Conservation (phyloP, 2,113 vertebrate genomes). For the Hoplias malabaricus region DNA sequence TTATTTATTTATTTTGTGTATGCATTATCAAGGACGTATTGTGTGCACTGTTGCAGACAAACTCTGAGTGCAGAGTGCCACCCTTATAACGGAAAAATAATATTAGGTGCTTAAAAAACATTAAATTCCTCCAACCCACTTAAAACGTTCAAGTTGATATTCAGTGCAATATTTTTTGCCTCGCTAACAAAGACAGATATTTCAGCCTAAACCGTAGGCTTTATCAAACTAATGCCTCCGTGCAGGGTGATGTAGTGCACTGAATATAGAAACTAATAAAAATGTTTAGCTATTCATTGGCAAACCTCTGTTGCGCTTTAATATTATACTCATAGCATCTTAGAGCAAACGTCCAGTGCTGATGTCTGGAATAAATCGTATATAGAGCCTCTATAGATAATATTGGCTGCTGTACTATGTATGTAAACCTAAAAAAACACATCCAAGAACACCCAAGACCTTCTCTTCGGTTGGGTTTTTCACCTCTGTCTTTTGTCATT, state of each 20-base stretch:
- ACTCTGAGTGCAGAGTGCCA: not conserved
- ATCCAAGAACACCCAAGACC: not conserved
- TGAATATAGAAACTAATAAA: not conserved
- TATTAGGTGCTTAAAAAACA: not conserved
- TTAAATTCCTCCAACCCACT: not conserved
- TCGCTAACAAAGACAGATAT: constrained; percentile 8
- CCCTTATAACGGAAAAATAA: not conserved
- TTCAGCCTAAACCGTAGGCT: not conserved
- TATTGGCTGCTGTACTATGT: too few species aligned
- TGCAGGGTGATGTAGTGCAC: constrained; percentile 10
- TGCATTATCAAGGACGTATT: not conserved
- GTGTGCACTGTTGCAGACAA: not conserved
- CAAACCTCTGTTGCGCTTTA: not conserved
- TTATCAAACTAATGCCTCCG: constrained; percentile 10
- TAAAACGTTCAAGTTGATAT: not conserved
- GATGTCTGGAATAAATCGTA: not conserved
- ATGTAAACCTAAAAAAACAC: too few species aligned
- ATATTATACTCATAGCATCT: not conserved
- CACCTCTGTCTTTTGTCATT: not conserved
- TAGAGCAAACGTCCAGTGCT: not conserved
- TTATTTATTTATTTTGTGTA: too few species aligned
- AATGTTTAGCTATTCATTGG: not conserved
- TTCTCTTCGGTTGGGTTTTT: not conserved
- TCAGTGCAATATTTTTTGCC: constrained; percentile 4
- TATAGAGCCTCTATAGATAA: too few species aligned